Percentiles rank a stretch among this genome's conserved stretches.
Conservation (phyloP, 2,113 vertebrate species). For the Synchiropus splendidus region DNA sequence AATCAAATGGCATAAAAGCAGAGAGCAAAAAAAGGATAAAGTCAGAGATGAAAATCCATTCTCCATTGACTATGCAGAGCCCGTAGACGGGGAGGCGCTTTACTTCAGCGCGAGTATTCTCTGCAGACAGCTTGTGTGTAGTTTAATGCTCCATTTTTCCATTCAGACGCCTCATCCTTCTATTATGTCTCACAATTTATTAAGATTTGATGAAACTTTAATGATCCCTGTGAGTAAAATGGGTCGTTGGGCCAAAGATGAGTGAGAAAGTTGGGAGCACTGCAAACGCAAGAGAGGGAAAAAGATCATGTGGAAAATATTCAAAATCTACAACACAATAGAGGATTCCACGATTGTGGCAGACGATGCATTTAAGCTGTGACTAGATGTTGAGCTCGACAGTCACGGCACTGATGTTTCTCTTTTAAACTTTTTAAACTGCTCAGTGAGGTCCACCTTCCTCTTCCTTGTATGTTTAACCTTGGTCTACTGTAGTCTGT, state of each 20-base stretch:
- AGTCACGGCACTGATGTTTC: no score
- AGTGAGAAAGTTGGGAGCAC: conserved; percentile 1
- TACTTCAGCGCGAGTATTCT: conserved; percentile 41
- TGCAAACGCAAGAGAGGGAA: background rate
- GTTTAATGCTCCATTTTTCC: conserved; percentile 32
- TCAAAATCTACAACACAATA: background rate
- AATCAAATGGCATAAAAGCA: conserved; percentile 45
- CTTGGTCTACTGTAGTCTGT: no score
- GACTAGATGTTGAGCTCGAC: no score
- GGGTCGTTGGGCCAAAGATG: conserved; percentile 33
- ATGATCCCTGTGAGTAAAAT: conserved; percentile 47
- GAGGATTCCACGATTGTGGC: no score
- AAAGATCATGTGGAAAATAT: no score
- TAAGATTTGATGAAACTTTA: conserved; percentile 52
- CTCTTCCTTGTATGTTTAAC: no score
- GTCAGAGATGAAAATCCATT: conserved; percentile 46
- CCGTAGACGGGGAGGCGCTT: conserved; percentile 34
- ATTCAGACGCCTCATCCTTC: conserved; percentile 33
- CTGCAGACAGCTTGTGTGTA: conserved; percentile 26
- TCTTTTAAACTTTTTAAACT: no score
- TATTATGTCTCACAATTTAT: conserved; percentile 46
- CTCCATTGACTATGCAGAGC: conserved; percentile 23
- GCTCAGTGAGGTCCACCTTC: no score
- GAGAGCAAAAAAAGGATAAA: conserved; percentile 41
- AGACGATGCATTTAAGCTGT: no score